Conservation (phyloP, 1,140 invertebrate species). For the Eumaeus atala region DNA sequence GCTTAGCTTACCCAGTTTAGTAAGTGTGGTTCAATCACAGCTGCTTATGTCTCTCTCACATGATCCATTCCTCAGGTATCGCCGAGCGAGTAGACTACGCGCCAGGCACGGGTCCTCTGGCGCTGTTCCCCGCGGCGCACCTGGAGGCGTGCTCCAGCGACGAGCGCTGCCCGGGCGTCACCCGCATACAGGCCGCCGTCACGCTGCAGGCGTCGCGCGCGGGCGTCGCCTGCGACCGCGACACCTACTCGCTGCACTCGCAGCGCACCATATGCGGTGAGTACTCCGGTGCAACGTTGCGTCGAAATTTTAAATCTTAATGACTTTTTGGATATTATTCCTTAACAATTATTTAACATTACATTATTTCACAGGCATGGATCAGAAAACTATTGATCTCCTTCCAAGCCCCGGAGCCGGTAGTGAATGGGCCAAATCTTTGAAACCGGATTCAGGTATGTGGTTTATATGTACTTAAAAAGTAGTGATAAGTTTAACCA, state of each 20-base stretch:
- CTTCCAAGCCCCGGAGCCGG: constrained; percentile 88
- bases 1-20: too few relatives aligned
- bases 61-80: constrained; percentile 74
- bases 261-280: constrained; percentile 93
- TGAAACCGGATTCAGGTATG: constrained; percentile 91
- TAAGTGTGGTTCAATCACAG: too few relatives aligned
- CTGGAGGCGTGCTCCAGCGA: constrained; percentile 90
- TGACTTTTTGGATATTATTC: too few relatives aligned
- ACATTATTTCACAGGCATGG: constrained; percentile 75
- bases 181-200: constrained; percentile 81
- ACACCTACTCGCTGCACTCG: constrained; percentile 91
- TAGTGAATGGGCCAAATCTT: constrained; percentile 88
- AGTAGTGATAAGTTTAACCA: too few relatives aligned
- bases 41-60: too few relatives aligned
- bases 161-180: constrained; percentile 81
- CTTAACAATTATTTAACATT: background rate
- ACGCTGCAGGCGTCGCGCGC: constrained; percentile 87
- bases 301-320: too few relatives aligned
- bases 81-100: constrained; percentile 94
- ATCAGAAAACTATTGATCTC: constrained; percentile 81
- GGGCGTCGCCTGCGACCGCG: constrained; percentile 92
- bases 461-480: too few relatives aligned
- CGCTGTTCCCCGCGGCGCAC: constrained; percentile 88
- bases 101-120: constrained; percentile 83
- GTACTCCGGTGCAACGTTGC: too few relatives aligned